phyloP scores from a whole-genome alignment of 2,797 vertebrate genomes.

The Psittacula derbiana region DNA sequence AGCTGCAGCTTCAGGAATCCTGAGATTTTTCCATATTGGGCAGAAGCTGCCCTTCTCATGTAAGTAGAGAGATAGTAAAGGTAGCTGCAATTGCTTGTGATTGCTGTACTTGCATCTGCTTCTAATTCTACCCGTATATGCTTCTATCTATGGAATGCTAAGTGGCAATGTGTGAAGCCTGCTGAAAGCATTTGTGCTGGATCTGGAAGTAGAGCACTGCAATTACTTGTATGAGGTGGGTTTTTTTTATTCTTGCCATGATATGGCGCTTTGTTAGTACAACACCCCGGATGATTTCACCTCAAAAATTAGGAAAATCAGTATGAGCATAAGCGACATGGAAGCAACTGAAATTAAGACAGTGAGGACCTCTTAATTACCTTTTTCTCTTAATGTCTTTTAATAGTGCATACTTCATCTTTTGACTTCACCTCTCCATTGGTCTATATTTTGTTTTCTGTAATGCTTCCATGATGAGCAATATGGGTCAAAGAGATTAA shows the following conservation, averaged over 20 bases:
- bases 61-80: neutral
- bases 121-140: neutral
- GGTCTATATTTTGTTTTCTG: neutral
- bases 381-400: neutral
- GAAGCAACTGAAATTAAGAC: neutral
- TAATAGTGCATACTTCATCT: neutral
- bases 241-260: neutral
- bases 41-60: neutral
- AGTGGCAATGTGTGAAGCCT: neutral
- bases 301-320: neutral
- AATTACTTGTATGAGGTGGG: neutral
- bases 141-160: neutral
- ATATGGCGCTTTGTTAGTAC: neutral
- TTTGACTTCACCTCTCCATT: neutral
- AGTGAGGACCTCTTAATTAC: neutral
- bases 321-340: neutral
- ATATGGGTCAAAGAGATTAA: neutral
- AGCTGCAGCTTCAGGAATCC: neutral
- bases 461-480: neutral
- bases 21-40: neutral
- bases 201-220: neutral
- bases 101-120: neutral
- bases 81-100: neutral
- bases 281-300: neutral
- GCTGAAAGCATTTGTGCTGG: neutral